Evolutionary conservation across 2,113 vertebrate genomes (phyloP), one percentile per base, ranked within the genome.

Genomic region (Sterrhoptilus dennistouni): DNA sequence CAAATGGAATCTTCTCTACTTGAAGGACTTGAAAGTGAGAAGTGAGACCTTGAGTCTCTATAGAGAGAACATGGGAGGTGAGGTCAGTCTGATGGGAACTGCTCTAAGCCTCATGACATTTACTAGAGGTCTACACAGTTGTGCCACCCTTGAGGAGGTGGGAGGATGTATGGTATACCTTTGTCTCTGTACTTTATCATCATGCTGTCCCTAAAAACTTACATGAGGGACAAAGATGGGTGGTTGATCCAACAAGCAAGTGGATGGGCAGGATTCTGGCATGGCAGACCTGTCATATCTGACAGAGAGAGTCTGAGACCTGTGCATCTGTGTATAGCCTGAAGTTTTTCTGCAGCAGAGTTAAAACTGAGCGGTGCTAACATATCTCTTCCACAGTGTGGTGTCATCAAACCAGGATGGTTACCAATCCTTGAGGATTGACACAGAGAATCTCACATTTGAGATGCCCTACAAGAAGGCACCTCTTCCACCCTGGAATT

Each of bases 341-440:
- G 29, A 60, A 47, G 27, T 6, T 91, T 65, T 66, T 42, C 78
- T 63, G 52, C 45, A 84, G 44, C 56, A 54, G 15, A 5, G 2
- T 9, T 36, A 49, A 49, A 36, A 49, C 11, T 15, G 54, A 61
- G 17, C 31, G 50, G 17, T 3, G 1, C 9, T 78, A 19, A 6
- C 1, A 0, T 44, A 6, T 31, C 54, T 66, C 29, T 82, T 71
- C 42, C 21, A 9, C 0, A 0, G 11, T 35, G 29, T 35, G 10
- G 35, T 74, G 28, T 75, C 31, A 60, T 33, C 69, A 82, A 63
- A 42, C 11, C 13, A 23, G 18, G 25, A 45, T 16, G 33, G 28
- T n/a, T 70, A 45, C 13, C 5, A 35, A 0, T 16, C 20, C 66
- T 23, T 44, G 68, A 36, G 81, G 40, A 50, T 10, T 1, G 1